A percentile compares a stretch with the other conserved stretches of the same genome.
These are phyloP conservation scores for Sabatieria punctata DNA, from an alignment of 2,888 invertebrate species.

Conservation along the genomic window DNA sequence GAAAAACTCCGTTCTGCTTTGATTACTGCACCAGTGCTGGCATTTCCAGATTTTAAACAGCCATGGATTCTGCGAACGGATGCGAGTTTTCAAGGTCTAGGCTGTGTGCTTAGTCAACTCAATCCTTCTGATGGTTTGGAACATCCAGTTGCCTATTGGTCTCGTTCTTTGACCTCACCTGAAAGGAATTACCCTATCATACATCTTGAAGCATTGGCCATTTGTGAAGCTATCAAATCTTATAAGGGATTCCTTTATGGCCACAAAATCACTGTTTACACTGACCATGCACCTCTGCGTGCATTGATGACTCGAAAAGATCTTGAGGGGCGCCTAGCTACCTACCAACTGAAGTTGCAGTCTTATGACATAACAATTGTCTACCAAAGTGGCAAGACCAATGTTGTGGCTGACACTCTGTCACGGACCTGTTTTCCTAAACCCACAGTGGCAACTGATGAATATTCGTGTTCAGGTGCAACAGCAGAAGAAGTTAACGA, in stretches of 20 bases:
- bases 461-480: no score
- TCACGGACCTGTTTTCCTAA: no score
- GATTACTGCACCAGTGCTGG: constrained; percentile 11
- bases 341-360: constrained; percentile 35
- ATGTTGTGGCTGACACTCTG: constrained; percentile 31
- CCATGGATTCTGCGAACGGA: constrained; percentile 21
- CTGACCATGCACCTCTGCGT: constrained; percentile 36
- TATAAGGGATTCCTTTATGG: constrained; percentile 34
- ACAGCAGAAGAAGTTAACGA: no score
- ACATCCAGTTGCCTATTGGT: constrained; percentile 17
- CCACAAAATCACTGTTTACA: constrained; percentile 23
- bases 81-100: constrained; percentile 19
- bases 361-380: constrained; percentile 28
- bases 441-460: no score
- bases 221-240: constrained; percentile 29
- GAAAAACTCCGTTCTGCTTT: constrained; percentile 4
- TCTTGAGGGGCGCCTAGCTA: constrained; percentile 32
- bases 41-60: constrained; percentile 15
- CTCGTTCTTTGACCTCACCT: constrained; percentile 13
- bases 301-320: constrained; percentile 35
- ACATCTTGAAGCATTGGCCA: constrained; percentile 30
- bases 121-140: constrained; percentile 7
- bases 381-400: constrained; percentile 31
- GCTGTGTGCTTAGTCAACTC: constrained; percentile 17
- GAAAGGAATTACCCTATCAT: constrained; percentile 32